These are phyloP conservation scores for Apostichopus parvimensis DNA, from an alignment of 35 echinoderm and acorn worm genomes.

Conservation along the genomic window DNA sequence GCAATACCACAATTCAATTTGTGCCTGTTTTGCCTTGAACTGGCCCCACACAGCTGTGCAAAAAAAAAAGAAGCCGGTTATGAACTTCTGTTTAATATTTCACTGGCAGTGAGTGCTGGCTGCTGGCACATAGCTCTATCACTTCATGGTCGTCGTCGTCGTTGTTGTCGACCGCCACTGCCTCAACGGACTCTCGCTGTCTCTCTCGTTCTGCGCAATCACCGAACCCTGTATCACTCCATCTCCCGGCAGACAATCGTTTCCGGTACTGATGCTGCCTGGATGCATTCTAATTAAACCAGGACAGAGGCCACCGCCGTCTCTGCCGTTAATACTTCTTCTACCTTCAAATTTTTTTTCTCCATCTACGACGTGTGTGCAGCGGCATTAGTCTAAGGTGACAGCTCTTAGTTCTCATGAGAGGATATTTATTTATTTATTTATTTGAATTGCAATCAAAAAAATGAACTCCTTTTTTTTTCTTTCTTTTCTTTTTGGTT, in stretches of 20 bases:
- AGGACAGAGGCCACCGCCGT: not conserved
- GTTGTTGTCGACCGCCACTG: not conserved
- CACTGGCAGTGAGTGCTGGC: not conserved
- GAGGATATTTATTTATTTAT: too few relatives aligned
- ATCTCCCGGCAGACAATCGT: not conserved
- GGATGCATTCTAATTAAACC: constrained; percentile 16
- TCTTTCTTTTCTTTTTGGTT: too few relatives aligned
- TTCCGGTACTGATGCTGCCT: not conserved
- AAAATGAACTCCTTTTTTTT: too few relatives aligned
- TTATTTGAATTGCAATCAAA: too few relatives aligned
- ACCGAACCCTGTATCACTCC: not conserved
- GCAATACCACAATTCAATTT: constrained; percentile 14
- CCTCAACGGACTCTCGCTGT: not conserved
- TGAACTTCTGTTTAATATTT: constrained; percentile 10
- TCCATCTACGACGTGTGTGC: not conserved
- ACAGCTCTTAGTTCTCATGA: not conserved
- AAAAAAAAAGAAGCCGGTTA: not conserved
- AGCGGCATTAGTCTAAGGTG: not conserved
- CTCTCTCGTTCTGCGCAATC: not conserved
- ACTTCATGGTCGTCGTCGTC: not conserved
- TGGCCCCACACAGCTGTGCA: constrained; percentile 6
- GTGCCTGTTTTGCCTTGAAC: not conserved
- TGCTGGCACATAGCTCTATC: not conserved
- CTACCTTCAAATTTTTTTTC: not conserved
- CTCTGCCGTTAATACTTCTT: not conserved